Evolutionary conservation across 64 coral and sea anemone genomes (phyloP).

Genomic region (Pocillopora verrucosa): DNA sequence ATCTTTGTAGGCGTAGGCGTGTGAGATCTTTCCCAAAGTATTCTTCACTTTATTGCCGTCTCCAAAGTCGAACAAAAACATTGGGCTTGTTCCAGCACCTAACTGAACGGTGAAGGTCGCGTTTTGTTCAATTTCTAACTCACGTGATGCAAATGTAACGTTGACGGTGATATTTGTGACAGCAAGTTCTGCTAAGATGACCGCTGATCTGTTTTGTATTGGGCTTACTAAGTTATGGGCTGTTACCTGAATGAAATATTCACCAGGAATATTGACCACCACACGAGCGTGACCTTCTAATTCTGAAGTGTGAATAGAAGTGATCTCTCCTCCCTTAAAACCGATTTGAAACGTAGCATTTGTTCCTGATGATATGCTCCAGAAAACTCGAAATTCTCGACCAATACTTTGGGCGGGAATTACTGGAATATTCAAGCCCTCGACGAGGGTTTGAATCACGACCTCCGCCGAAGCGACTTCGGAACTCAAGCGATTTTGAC

Average conservation of each 20-base stretch:
- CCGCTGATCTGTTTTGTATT: background rate
- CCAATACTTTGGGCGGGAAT: background rate
- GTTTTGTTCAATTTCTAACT: slow-evolving; percentile 11
- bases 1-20: slow-evolving; percentile 4
- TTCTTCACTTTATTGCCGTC: slow-evolving; percentile 6
- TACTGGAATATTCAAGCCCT: background rate
- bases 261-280: background rate
- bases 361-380: slow-evolving; percentile 21
- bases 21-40: background rate
- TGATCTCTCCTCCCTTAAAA: background rate
- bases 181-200: background rate
- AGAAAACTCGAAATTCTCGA: slow-evolving; percentile 15
- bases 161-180: background rate
- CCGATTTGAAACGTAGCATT: slow-evolving; percentile 15
- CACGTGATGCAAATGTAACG: background rate
- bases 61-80: slow-evolving; percentile 27
- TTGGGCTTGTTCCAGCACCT: background rate
- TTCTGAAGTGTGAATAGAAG: background rate
- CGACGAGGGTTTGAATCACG: slow-evolving; percentile 11
- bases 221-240: slow-evolving; percentile 19
- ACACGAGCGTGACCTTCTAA: background rate
- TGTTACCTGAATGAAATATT: background rate
- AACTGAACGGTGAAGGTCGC: background rate
- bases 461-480: background rate
- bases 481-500: slow-evolving; percentile 19